A percentile compares a stretch with the other conserved stretches of the same genome.
phyloP scores from a whole-genome alignment of 1,140 invertebrate genomes.

The Magallana ariakensis region DNA sequence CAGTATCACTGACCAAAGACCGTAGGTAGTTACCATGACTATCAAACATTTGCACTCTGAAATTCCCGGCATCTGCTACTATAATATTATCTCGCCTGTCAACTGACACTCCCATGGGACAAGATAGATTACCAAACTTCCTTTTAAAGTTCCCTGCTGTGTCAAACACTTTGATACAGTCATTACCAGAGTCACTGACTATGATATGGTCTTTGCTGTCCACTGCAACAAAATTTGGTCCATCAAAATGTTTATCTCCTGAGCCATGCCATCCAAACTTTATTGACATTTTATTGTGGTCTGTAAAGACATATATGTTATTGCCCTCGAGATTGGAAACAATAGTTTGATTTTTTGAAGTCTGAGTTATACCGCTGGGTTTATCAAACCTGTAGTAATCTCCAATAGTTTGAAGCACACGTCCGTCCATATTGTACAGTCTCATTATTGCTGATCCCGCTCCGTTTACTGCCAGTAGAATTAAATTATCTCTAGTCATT shows the following conservation, averaged over 20 bases:
- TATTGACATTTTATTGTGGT: conserved; percentile 97
- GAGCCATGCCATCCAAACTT: conserved; percentile 97
- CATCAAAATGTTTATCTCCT: conserved; percentile 85
- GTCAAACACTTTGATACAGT: conserved; percentile 74
- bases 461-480: conserved; percentile 70
- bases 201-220: conserved; percentile 73
- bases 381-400: conserved; percentile 72
- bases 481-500: conserved; percentile 67
- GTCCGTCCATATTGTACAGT: conserved; percentile 70
- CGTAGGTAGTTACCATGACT: conserved; percentile 65
- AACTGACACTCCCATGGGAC: conserved; percentile 98
- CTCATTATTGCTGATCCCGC: conserved; percentile 67
- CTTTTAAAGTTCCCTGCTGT: conserved; percentile 72
- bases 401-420: conserved; percentile 66
- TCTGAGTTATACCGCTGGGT: conserved; percentile 71
- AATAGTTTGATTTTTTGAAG: conserved; percentile 65
- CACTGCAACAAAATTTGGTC: conserved; percentile 68
- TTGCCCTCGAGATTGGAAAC: conserved; percentile 88
- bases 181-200: conserved; percentile 73
- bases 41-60: conserved; percentile 96
- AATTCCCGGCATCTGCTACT: conserved; percentile 98
- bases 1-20: conserved; percentile 66
- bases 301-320: conserved; percentile 96
- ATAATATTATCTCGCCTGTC: conserved; percentile 98
- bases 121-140: conserved; percentile 84